phyloP scores from a whole-genome alignment of 2,113 vertebrate genomes.

The Alethe castanea region DNA sequence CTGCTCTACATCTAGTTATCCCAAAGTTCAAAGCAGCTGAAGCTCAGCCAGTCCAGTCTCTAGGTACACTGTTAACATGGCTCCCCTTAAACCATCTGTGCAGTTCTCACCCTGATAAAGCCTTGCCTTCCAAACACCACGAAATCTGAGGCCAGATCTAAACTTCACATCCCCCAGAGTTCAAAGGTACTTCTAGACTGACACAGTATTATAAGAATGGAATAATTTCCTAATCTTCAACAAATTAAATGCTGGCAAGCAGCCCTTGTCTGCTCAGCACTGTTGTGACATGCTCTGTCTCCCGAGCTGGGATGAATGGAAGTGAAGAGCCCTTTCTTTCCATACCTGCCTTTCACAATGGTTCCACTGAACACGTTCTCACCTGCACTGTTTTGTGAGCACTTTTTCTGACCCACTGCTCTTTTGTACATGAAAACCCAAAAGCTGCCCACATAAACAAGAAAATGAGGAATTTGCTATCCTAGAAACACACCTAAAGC shows the following conservation, averaged over 20 bases:
- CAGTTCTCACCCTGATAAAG: background rate
- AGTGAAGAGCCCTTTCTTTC: background rate
- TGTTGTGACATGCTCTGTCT: slow-evolving; percentile 34
- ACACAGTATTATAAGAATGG: background rate
- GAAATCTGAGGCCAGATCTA: slow-evolving; percentile 1
- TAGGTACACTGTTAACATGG: background rate
- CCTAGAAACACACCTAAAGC: background rate
- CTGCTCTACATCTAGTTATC: background rate
- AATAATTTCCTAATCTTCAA: slow-evolving; percentile 44
- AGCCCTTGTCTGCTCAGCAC: slow-evolving; percentile 33
- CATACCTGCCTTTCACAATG: background rate
- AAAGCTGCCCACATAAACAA: background rate
- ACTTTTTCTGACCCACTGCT: background rate
- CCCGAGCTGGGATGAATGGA: background rate
- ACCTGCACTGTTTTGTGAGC: background rate
- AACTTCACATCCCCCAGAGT: background rate
- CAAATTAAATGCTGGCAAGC: slow-evolving; percentile 58
- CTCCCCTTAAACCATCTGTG: background rate
- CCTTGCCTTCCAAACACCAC: background rate
- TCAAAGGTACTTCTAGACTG: slow-evolving; percentile 10
- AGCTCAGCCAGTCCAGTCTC: background rate
- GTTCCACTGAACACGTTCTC: background rate
- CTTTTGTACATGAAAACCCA: background rate
- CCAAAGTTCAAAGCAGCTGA: background rate
- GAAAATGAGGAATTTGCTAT: background rate